These are phyloP conservation scores for Nannoperca australis DNA, from an alignment of 2,797 vertebrate genomes.

Conservation along the genomic window DNA sequence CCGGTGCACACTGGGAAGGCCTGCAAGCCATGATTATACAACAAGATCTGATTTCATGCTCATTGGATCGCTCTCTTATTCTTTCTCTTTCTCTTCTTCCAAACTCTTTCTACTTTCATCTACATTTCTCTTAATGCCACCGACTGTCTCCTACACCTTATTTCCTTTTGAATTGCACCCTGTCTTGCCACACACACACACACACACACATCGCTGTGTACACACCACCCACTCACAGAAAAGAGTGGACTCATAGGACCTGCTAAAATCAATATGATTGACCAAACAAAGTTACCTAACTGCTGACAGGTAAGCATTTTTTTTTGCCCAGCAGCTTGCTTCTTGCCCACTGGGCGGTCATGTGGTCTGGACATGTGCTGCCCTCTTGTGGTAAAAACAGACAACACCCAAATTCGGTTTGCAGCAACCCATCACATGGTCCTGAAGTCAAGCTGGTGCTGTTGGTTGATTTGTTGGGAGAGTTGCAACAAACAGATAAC, in stretches of 20 bases:
- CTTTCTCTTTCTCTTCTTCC: constrained; percentile 9
- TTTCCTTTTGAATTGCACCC: background rate
- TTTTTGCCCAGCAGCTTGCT: background rate
- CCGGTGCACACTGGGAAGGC: constrained; percentile 64
- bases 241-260: background rate
- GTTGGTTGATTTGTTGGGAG: background rate
- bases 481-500: background rate
- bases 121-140: background rate
- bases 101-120: constrained; percentile 8
- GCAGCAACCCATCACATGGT: background rate
- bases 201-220: background rate
- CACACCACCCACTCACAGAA: background rate
- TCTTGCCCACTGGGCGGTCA: background rate
- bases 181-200: background rate
- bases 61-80: constrained; percentile 44
- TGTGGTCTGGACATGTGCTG: constrained; percentile 39
- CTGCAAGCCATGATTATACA: constrained; percentile 71
- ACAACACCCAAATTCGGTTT: background rate
- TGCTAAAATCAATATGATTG: constrained; percentile 27
- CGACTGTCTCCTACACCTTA: background rate
- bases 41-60: constrained; percentile 74
- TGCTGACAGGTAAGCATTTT: constrained; percentile 26
- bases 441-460: background rate
- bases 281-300: constrained; percentile 33
- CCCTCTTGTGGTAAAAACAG: constrained; percentile 66